phyloP scores from a whole-genome alignment of 53 echinoderm and acorn worm species.

The Pentamera pediparva region DNA sequence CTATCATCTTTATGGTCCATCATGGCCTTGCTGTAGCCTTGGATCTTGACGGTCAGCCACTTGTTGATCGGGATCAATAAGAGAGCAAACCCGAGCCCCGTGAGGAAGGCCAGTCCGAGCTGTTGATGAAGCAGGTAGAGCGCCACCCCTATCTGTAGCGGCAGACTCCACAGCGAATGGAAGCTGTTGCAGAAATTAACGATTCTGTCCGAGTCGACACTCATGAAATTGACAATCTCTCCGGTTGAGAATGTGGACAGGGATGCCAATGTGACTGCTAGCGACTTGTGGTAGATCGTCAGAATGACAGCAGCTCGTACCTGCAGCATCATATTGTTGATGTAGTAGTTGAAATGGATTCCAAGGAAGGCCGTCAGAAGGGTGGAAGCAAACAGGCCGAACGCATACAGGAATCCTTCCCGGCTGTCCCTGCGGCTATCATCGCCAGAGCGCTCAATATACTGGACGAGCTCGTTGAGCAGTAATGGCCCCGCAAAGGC shows the following conservation, averaged over 20 bases:
- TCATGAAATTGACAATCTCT: constrained; percentile 99
- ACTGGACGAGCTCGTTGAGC: constrained; percentile 80
- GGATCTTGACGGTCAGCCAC: constrained; percentile 82
- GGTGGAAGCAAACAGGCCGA: constrained; percentile 69
- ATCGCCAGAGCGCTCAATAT: constrained; percentile 64
- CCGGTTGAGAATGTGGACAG: constrained; percentile 75
- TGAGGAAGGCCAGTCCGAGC: constrained; percentile 79
- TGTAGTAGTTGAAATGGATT: constrained; percentile 87
- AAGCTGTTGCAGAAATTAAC: constrained; percentile 95
- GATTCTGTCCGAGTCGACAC: constrained; percentile 87
- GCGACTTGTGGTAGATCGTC: constrained; percentile 75
- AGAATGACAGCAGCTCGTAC: constrained; percentile 82
- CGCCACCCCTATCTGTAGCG: constrained; percentile 75
- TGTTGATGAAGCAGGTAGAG: constrained; percentile 76
- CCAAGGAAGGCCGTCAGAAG: constrained; percentile 63
- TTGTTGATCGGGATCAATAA: constrained; percentile 82
- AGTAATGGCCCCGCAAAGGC: constrained; percentile 84
- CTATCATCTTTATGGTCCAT: constrained; percentile 85
- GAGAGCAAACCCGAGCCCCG: constrained; percentile 81
- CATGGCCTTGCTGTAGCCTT: constrained; percentile 74
- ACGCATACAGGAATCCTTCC: constrained; percentile 82
- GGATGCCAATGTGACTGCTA: constrained; percentile 66
- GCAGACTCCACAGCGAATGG: constrained; percentile 97
- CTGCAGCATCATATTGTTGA: constrained; percentile 66
- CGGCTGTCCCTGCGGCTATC: constrained; percentile 38